These are phyloP conservation scores for Mycetomoellerius zeteki DNA, from an alignment of 1,140 invertebrate genomes.

Conservation along the genomic window DNA sequence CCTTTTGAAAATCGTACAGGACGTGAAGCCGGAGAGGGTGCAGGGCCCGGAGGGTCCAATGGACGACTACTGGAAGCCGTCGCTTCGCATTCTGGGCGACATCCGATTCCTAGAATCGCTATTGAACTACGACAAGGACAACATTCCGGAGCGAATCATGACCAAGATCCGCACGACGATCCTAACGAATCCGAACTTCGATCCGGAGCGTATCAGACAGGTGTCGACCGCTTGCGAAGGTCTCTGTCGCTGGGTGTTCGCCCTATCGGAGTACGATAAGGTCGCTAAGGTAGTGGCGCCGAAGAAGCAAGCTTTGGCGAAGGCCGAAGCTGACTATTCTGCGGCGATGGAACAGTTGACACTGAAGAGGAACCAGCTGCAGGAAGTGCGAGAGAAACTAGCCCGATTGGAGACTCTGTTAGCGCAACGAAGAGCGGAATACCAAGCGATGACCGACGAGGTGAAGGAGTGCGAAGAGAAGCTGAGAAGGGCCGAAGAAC, in stretches of 20 bases:
- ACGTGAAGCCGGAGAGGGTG: slow-evolving; percentile 92
- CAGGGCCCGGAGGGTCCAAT: slow-evolving; percentile 82
- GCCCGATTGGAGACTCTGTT: slow-evolving; percentile 90
- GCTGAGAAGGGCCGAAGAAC: slow-evolving; percentile 95
- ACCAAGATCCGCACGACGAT: slow-evolving; percentile 93
- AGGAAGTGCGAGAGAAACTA: slow-evolving; percentile 89
- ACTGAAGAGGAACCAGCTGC: slow-evolving; percentile 92
- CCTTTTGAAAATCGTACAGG: slow-evolving; percentile 82
- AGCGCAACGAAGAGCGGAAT: slow-evolving; percentile 87
- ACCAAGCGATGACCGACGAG: slow-evolving; percentile 91
- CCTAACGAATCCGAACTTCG: slow-evolving; percentile 95
- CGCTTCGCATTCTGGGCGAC: slow-evolving; percentile 95
- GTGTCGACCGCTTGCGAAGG: slow-evolving; percentile 93
- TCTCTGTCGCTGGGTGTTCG: slow-evolving; percentile 96
- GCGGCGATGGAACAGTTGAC: slow-evolving; percentile 90
- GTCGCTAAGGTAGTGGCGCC: slow-evolving; percentile 97
- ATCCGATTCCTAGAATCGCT: slow-evolving; percentile 95
- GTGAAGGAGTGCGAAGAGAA: slow-evolving; percentile 96
- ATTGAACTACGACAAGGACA: slow-evolving; percentile 96
- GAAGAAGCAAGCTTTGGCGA: slow-evolving; percentile 92
- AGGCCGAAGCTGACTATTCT: slow-evolving; percentile 92
- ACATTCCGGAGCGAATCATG: slow-evolving; percentile 94
- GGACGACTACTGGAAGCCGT: slow-evolving; percentile 98
- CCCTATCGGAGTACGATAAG: slow-evolving; percentile 96
- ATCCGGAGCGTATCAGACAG: slow-evolving; percentile 95